phyloP scores from a whole-genome alignment of 2,888 invertebrate genomes.

The Bugula neritina region DNA sequence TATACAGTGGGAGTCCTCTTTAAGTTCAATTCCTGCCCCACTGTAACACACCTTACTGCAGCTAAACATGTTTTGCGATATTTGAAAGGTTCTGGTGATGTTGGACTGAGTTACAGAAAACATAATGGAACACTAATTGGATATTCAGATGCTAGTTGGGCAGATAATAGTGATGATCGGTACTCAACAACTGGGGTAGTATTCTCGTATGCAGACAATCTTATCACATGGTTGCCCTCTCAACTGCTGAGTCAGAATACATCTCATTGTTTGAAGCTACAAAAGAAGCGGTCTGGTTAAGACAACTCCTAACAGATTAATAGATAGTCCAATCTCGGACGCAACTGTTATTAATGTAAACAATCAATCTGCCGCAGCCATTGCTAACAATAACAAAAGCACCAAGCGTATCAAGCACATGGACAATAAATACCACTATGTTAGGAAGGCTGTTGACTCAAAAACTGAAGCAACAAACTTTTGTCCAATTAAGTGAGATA shows the following conservation, averaged over 20 bases:
- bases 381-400: slow-evolving; percentile 34
- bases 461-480: slow-evolving; percentile 28
- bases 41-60: slow-evolving; percentile 31
- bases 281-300: slow-evolving; percentile 32
- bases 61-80: slow-evolving; percentile 32
- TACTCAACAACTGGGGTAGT: slow-evolving; percentile 43
- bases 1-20: slow-evolving; percentile 30
- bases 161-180: slow-evolving; percentile 34
- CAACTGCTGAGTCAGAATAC: no score
- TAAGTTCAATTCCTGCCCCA: slow-evolving; percentile 31
- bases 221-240: slow-evolving; percentile 39
- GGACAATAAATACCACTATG: slow-evolving; percentile 33
- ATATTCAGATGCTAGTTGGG: slow-evolving; percentile 43
- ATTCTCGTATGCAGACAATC: slow-evolving; percentile 36
- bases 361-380: slow-evolving; percentile 34
- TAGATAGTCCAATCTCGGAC: slow-evolving; percentile 6
- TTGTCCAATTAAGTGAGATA: slow-evolving; percentile 25
- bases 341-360: slow-evolving; percentile 30
- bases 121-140: slow-evolving; percentile 28
- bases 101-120: slow-evolving; percentile 26
- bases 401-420: slow-evolving; percentile 37
- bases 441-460: slow-evolving; percentile 26
- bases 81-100: slow-evolving; percentile 29
- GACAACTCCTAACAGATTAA: slow-evolving; percentile 30
- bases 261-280: no score